Evolutionary conservation across 2,113 vertebrate genomes (phyloP), one percentile per base, ranked within the genome.

Genomic region (Eira barbara): DNA sequence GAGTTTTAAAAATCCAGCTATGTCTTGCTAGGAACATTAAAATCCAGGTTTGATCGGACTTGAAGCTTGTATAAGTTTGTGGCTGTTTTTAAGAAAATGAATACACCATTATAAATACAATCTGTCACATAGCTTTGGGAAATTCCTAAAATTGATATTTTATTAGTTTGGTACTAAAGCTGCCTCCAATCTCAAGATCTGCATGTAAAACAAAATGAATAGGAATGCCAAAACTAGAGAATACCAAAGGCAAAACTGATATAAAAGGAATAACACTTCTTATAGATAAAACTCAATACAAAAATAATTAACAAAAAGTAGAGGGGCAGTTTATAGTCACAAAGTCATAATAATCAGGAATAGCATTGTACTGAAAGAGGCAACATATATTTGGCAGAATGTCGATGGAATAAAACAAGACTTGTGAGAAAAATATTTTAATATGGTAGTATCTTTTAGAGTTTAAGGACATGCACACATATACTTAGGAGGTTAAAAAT

Each of bases 161-260:
- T 87, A 79, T 81, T 91, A 94, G 59, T 94, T 80, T 96, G 31
- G 34, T 90, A 15, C 90, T 89, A 73, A 81, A 93, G 7, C 39
- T 86, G 3, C 42, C 55, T 90, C 13, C 31, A 67, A 36, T 36
- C 39, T 57, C 3, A 86, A 47, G 8, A 59, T 47, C 61, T 81
- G 45, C 18, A 65, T 47, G 76, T 90, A 81, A 96, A 86, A 69
- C 13, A 93, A 88, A 96, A 88, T 86, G 23, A 93, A 78, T 39
- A 71, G 3, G 21, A 82, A 87, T 71, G 8, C 7, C 61, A 63
- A 89, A 89, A 85, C 36, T 42, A 63, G 29, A 96, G 61, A 78
- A 95, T 85, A 49, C 10, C 3, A 31, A 31, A 55, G 63, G 71
- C 31, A 96, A 73, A 25, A 25, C 27, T 81, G 67, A 83, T 83